Base-by-base conservation (phyloP, 2,888 invertebrate species). In the Chrysopilus asiliformis region DNA sequence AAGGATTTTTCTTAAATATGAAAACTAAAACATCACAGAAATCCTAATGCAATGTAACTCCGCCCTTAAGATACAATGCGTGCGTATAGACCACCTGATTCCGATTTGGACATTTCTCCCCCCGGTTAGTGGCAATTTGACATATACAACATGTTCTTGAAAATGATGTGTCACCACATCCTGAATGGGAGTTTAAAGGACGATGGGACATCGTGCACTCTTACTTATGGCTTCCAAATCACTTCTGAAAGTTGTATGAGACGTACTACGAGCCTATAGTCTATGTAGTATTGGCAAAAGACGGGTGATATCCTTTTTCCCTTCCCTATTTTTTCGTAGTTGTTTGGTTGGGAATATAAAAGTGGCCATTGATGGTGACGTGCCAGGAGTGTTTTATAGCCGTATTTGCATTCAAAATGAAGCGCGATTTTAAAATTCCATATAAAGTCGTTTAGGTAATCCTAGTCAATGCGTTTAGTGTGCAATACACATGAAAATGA, bases 331-430 rank as follows among this genome's bases (percentile, higher is more conserved):
- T n/a, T n/a, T n/a, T n/a, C n/a, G n/a, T n/a, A n/a, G n/a, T n/a
- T n/a, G 4, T 4, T 9, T 16, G 10, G 19, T 12, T 10, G 9
- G 13, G 16, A 26, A 16, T 17, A 34, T 34, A 25, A 34, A 34
- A 34, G 28, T 27, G 34, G 28, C 17, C 36, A 30, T 29, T 17
- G 17, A 31, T 4, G 7, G 43, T 46, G 46, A 48, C 48, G 49
- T 47, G 49, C 46, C 44, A 46, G 45, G 48, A 44, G 45, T 47
- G 43, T 44, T 49, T 49, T 47, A 49, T 49, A 40, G 41, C 38
- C 40, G 44, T 41, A 48, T 48, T 48, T 47, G 44, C 45, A 48
- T 48, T 45, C 42, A 41, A 44, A 48, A 48, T 47, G 18, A 28
- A 13, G 24, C 16, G 22, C 24, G 25, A 29, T 36, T 32, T 25